phyloP scores from a whole-genome alignment of 2,888 invertebrate genomes.

The Andrena haemorrhoa region DNA sequence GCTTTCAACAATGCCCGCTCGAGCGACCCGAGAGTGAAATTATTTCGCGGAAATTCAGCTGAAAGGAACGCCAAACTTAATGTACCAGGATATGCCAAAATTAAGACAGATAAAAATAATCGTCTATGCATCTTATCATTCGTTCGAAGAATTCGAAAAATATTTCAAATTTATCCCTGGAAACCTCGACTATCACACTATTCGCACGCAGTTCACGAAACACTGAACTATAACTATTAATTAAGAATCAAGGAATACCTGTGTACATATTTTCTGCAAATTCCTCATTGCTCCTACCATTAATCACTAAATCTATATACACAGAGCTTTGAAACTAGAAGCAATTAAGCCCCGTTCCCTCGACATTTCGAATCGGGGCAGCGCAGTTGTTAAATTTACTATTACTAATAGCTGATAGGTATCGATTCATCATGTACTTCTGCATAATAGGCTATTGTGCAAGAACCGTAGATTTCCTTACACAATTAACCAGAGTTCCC shows the following conservation, averaged over 20 bases:
- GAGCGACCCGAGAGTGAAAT: conserved; percentile 14
- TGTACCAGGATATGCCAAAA: not conserved
- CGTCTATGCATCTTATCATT: not conserved
- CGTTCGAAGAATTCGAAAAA: not conserved
- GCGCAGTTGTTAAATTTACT: not conserved
- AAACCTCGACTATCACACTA: no score
- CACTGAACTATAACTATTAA: no score
- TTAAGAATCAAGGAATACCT: no score
- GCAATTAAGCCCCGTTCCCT: no score
- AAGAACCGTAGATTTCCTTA: not conserved
- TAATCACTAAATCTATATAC: no score
- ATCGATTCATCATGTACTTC: not conserved
- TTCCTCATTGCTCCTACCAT: no score
- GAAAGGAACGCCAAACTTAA: not conserved
- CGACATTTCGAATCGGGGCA: no score
- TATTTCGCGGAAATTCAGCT: not conserved
- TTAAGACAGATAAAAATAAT: not conserved
- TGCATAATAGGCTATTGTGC: not conserved
- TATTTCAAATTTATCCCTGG: no score
- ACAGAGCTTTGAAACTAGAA: no score
- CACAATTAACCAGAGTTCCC: conserved; percentile 8
- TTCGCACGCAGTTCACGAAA: no score
- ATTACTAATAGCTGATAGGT: not conserved
- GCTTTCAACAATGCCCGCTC: conserved; percentile 11
- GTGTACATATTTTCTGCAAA: no score